phyloP scores from a whole-genome alignment of 1,140 invertebrate species.

The Mizuhopecten yessoensis region DNA sequence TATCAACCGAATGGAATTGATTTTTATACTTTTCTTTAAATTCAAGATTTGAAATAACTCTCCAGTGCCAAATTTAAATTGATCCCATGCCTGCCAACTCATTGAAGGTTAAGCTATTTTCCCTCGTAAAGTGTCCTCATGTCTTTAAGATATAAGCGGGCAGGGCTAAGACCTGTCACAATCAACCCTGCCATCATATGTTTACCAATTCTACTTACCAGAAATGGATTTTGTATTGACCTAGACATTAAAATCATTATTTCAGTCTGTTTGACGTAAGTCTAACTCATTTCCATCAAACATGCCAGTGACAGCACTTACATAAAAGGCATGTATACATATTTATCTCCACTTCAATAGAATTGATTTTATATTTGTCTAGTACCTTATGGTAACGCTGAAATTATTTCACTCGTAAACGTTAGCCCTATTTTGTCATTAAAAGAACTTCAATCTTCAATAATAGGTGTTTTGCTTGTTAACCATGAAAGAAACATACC shows the following conservation, averaged over 20 bases:
- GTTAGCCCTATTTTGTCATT: not conserved
- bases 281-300: not conserved
- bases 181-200: not conserved
- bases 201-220: not conserved
- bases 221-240: not conserved
- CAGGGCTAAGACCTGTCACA: too few relatives aligned
- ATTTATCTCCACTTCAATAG: too few relatives aligned
- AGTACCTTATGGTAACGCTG: not conserved
- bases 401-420: too few relatives aligned
- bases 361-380: not conserved
- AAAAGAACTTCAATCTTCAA: not conserved
- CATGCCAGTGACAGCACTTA: too few relatives aligned
- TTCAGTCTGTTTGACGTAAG: not conserved
- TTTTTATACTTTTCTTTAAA: conserved; percentile 11
- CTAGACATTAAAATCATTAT: conserved; percentile 32
- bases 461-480: too few relatives aligned
- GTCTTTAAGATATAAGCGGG: not conserved
- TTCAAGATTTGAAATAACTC: not conserved
- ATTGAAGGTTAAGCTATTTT: not conserved
- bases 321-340: too few relatives aligned
- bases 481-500: too few relatives aligned
- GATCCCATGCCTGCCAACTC: not conserved
- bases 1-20: not conserved
- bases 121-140: not conserved
- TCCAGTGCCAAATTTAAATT: conserved; percentile 6